A percentile compares a stretch with the other conserved stretches of the same genome.
Conservation (phyloP, 92 coral and sea anemone species). For the Anthopleura xanthogrammica region DNA sequence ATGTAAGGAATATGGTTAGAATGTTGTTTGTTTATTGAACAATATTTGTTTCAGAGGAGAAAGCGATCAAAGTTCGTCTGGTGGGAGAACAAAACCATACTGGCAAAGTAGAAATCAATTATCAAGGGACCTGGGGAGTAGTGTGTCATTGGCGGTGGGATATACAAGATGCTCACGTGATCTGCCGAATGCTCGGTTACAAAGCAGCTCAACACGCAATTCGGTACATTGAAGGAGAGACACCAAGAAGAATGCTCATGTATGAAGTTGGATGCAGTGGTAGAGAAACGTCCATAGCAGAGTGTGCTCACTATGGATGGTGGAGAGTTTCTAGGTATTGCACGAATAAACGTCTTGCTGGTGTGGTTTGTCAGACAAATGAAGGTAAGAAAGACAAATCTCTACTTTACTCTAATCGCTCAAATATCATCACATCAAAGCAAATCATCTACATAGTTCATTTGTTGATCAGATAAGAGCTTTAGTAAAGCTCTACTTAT, state of each 20-base stretch:
- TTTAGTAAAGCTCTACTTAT: not conserved
- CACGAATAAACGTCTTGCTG: not conserved
- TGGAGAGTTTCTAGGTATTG: not conserved
- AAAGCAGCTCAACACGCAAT: not conserved
- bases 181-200: conserved; percentile 11
- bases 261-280: not conserved
- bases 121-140: not conserved
- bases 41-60: conserved; percentile 5
- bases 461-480: not conserved
- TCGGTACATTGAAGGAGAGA: not conserved
- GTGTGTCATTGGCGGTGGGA: not conserved
- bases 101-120: not conserved
- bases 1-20: not conserved
- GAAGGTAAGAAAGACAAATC: not conserved
- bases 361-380: not conserved
- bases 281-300: conserved; percentile 2
- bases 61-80: conserved; percentile 8
- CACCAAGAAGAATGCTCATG: not conserved
- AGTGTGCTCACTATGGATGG: conserved; percentile 1
- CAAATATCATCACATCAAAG: not conserved
- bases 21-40: not conserved
- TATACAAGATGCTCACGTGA: conserved; percentile 5
- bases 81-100: not conserved
- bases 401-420: not conserved
- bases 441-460: not conserved